Percentiles rank a stretch among this genome's conserved stretches.
Conservation (phyloP, 2,888 invertebrate genomes). For the Kuschelorhynchus macadamiae region DNA sequence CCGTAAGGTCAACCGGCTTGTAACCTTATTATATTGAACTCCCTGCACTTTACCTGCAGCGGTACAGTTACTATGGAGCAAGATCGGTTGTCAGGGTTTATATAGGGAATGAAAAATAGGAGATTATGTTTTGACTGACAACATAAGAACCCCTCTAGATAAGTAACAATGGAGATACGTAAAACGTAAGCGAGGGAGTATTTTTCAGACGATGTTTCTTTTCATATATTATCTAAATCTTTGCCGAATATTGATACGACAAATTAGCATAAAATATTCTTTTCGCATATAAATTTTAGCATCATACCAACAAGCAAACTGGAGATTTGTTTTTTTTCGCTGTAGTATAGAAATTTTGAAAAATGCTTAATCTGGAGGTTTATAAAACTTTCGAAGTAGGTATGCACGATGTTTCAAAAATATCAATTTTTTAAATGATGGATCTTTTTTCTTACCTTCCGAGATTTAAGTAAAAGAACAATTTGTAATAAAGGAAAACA, state of each 20-base stretch:
- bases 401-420: too few relatives aligned
- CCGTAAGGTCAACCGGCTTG: constrained; percentile 35
- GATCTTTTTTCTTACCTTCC: too few relatives aligned
- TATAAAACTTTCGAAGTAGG: too few relatives aligned
- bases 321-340: too few relatives aligned
- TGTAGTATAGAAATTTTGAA: too few relatives aligned
- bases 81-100: constrained; percentile 49
- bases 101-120: constrained; percentile 50
- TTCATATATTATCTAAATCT: not conserved
- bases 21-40: constrained; percentile 47
- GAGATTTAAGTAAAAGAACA: too few relatives aligned
- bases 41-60: constrained; percentile 49
- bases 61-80: constrained; percentile 47
- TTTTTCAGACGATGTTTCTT: not conserved
- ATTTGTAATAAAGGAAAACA: too few relatives aligned
- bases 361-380: too few relatives aligned
- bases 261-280: not conserved
- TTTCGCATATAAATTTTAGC: too few relatives aligned
- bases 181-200: constrained; percentile 16
- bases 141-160: constrained; percentile 50
- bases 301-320: too few relatives aligned
- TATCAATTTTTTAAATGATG: too few relatives aligned
- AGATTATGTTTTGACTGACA: constrained; percentile 52
- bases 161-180: constrained; percentile 46
- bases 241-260: not conserved